These are phyloP conservation scores for Zygaena filipendulae DNA, from an alignment of 2,888 invertebrate species.

Conservation along the genomic window DNA sequence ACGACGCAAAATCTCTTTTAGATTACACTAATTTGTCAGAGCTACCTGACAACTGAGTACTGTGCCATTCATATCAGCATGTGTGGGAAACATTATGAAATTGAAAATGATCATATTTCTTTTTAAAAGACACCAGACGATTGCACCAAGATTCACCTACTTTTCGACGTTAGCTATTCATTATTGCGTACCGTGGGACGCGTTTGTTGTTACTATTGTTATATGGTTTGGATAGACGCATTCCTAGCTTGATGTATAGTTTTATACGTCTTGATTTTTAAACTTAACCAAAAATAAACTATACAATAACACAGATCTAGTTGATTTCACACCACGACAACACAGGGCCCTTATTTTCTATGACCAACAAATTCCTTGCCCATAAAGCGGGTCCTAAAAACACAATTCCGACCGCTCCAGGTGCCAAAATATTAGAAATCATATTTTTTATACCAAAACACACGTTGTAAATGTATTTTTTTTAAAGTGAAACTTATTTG, in stretches of 20 bases:
- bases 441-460: no score
- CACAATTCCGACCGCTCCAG: no score
- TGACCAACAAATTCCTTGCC: constrained; percentile 4
- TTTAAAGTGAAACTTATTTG: no score
- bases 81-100: constrained; percentile 66
- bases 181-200: constrained; percentile 63
- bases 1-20: constrained; percentile 54
- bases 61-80: constrained; percentile 42
- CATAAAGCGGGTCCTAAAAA: no score
- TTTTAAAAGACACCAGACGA: constrained; percentile 60
- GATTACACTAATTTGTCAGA: constrained; percentile 63
- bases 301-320: no score
- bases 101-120: constrained; percentile 69
- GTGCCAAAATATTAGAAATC: no score
- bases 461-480: no score
- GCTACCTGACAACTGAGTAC: constrained; percentile 27
- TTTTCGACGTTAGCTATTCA: constrained; percentile 66
- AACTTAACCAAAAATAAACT: constrained; percentile 3
- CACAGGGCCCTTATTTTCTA: no score
- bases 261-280: constrained; percentile 19
- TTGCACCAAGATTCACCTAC: constrained; percentile 70
- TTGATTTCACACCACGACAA: no score
- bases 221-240: constrained; percentile 50
- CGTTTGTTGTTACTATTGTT: constrained; percentile 55
- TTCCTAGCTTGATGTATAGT: constrained; percentile 39